Evolutionary conservation across 1,140 invertebrate species (phyloP).

Genomic region (Trypoxylus dichotomus): DNA sequence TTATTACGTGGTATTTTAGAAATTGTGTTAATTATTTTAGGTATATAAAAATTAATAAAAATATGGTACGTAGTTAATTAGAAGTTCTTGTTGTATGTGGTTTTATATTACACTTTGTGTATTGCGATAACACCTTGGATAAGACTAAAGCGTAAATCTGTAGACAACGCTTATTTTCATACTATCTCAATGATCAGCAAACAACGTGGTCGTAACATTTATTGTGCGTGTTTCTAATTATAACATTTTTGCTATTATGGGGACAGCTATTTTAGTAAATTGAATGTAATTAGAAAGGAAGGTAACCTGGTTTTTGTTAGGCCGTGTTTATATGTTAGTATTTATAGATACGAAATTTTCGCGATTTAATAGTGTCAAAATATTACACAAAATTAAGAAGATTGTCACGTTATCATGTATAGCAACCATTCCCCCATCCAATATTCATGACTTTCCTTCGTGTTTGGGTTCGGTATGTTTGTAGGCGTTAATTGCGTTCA

Average conservation of each 20-base stretch:
- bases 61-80: too few species aligned
- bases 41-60: too few species aligned
- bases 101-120: too few species aligned
- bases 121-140: neutral
- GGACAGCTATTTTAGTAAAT: constrained; percentile 22
- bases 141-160: neutral
- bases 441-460: neutral
- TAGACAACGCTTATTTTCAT: neutral
- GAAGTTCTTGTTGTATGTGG: too few species aligned
- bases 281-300: constrained; percentile 6
- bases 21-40: too few species aligned
- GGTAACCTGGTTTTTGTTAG: neutral
- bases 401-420: neutral
- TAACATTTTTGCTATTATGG: constrained; percentile 16
- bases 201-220: constrained; percentile 3
- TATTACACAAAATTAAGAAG: neutral
- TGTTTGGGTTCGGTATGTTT: neutral
- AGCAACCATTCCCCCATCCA: neutral
- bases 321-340: neutral
- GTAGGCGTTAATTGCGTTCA: neutral
- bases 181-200: neutral
- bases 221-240: constrained; percentile 16
- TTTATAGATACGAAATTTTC: neutral
- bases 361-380: neutral
- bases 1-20: too few species aligned